These are phyloP conservation scores for Alfaro cultratus DNA, from an alignment of 2,797 vertebrate species.

Conservation along the genomic window DNA sequence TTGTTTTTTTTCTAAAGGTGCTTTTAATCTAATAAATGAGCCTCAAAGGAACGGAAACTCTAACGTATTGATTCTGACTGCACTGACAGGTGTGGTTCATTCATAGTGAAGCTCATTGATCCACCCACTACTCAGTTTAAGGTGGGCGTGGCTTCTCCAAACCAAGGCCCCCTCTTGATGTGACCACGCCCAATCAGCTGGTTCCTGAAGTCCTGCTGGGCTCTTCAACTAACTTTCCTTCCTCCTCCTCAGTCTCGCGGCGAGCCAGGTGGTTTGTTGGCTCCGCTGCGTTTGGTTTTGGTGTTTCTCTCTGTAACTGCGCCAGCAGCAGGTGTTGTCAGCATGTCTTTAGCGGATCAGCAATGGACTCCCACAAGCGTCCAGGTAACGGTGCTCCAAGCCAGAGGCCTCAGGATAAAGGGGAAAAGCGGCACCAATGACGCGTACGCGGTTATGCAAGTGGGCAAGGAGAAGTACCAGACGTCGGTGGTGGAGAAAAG, in stretches of 20 bases:
- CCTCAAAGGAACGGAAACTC: not conserved
- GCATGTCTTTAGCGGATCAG: constrained; percentile 80
- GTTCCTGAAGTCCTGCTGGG: constrained; percentile 52
- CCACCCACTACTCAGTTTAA: constrained; percentile 40
- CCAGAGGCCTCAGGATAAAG: constrained; percentile 87
- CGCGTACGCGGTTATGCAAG: constrained; percentile 91
- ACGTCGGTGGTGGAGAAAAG: constrained; percentile 91
- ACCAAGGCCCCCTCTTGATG: not conserved
- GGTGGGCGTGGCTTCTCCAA: constrained; percentile 46
- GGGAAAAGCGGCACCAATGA: constrained; percentile 91
- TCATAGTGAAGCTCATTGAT: not conserved
- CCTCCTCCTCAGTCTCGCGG: not conserved
- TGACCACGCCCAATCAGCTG: constrained; percentile 72
- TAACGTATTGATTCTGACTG: not conserved
- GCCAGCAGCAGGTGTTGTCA: constrained; percentile 23
- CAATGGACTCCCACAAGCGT: constrained; percentile 90
- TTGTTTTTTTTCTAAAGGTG: not conserved
- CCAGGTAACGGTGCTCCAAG: constrained; percentile 91
- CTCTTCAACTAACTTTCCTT: constrained; percentile 33
- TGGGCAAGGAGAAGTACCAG: constrained; percentile 91
- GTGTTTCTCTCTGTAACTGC: not conserved
- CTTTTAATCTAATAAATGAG: not conserved
- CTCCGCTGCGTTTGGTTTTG: not conserved
- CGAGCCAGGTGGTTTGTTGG: not conserved
- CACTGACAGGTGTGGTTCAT: not conserved